Conservation (phyloP, 2,888 invertebrate species). For the Drosophila infuscata region DNA sequence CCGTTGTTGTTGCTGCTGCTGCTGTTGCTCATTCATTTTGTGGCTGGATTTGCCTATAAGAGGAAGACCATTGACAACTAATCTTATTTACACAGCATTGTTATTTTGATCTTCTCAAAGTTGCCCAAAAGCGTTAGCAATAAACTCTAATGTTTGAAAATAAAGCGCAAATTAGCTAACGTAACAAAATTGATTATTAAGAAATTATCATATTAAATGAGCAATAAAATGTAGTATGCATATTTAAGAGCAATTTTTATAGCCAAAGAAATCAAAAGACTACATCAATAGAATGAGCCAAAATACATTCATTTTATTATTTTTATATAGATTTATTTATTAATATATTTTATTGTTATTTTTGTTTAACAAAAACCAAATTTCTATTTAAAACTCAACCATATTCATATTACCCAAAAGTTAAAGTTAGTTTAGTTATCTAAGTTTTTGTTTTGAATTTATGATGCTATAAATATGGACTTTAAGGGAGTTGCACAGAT, state of each 20-base stretch:
- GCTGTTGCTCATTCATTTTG: neutral
- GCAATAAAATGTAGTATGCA: neutral
- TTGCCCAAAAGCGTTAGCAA: neutral
- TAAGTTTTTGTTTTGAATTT: neutral
- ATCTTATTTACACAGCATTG: neutral
- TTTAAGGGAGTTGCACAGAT: neutral
- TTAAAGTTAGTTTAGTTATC: neutral
- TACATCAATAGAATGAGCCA: neutral
- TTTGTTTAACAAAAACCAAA: neutral
- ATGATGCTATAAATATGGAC: fast-evolving
- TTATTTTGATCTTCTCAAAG: neutral
- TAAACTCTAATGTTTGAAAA: too few species aligned
- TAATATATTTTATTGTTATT: neutral
- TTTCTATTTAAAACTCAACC: neutral
- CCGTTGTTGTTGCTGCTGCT: neutral
- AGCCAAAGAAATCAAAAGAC: neutral
- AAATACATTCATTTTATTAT: neutral
- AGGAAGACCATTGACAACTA: neutral
- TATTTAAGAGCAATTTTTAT: neutral
- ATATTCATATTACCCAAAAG: too few species aligned
- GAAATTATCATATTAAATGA: neutral
- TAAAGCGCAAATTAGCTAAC: too few species aligned
- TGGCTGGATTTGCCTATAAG: neutral
- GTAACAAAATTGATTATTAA: neutral
- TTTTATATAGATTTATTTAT: neutral